These are phyloP conservation scores for Microtus pennsylvanicus DNA, from an alignment of 2,113 vertebrate genomes.

Conservation along the genomic window DNA sequence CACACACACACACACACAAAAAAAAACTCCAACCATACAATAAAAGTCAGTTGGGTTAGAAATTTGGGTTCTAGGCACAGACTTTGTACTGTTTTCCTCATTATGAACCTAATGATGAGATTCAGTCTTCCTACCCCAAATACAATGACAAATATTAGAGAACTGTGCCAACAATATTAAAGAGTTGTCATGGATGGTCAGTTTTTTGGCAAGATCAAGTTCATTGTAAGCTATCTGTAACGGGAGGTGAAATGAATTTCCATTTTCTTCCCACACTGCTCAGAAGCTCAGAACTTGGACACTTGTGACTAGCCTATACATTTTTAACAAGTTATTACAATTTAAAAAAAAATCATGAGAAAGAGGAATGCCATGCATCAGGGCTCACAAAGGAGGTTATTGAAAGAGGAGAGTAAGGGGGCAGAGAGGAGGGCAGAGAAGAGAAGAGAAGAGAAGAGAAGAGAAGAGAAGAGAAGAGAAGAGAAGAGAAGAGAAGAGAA, in stretches of 20 bases:
- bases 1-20: background rate
- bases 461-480: no score
- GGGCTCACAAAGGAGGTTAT: no score
- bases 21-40: background rate
- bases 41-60: slow-evolving; percentile 3
- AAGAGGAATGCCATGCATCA: no score
- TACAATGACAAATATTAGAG: slow-evolving; percentile 26
- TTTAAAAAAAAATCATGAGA: no score
- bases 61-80: background rate
- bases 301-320: background rate
- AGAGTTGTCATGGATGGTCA: background rate
- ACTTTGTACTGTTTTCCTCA: background rate
- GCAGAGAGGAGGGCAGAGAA: no score
- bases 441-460: no score
- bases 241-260: background rate
- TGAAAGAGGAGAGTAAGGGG: no score
- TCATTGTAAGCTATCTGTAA: background rate
- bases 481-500: no score
- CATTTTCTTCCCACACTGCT: background rate
- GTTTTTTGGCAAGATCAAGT: background rate
- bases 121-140: background rate
- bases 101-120: slow-evolving; percentile 1
- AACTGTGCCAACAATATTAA: background rate
- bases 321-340: background rate
- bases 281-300: background rate